These are phyloP conservation scores for Tadarida brasiliensis DNA, from an alignment of 2,797 vertebrate species.

Conservation along the genomic window DNA sequence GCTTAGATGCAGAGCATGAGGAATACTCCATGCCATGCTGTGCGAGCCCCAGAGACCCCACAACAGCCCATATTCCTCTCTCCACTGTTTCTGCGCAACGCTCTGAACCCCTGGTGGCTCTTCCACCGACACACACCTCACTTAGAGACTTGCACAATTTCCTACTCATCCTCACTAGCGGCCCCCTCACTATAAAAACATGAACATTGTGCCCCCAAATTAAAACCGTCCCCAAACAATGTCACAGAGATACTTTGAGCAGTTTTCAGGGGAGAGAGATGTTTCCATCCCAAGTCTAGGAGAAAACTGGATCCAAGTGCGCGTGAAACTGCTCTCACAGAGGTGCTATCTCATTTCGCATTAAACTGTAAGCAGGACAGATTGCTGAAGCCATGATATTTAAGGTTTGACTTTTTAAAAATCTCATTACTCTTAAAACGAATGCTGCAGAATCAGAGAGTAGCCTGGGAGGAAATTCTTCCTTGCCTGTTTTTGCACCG, in stretches of 20 bases:
- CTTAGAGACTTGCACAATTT: neutral
- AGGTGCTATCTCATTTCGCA: conserved; percentile 63
- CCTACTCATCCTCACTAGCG: neutral
- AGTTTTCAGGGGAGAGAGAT: neutral
- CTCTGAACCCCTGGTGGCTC: neutral
- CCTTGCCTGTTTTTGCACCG: conserved; percentile 58
- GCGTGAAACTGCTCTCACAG: neutral
- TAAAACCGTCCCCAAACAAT: neutral
- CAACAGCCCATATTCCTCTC: neutral
- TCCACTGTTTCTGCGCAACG: neutral
- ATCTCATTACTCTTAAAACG: conserved; percentile 63
- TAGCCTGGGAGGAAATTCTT: conserved; percentile 56
- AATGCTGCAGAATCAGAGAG: conserved; percentile 57
- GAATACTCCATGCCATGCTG: neutral
- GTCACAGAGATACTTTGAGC: neutral
- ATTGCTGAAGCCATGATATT: conserved; percentile 63
- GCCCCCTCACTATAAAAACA: neutral
- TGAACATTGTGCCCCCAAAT: neutral
- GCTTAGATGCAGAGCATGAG: neutral
- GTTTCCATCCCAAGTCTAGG: neutral
- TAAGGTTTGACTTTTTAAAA: conserved; percentile 71
- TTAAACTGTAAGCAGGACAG: conserved; percentile 51
- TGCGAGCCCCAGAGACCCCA: conserved; percentile 8
- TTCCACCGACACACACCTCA: neutral
- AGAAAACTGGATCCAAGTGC: neutral